Percentiles rank a stretch among this genome's conserved stretches.
These are phyloP conservation scores for Diabrotica balteata DNA, from an alignment of 2,888 invertebrate genomes.

Conservation along the genomic window DNA sequence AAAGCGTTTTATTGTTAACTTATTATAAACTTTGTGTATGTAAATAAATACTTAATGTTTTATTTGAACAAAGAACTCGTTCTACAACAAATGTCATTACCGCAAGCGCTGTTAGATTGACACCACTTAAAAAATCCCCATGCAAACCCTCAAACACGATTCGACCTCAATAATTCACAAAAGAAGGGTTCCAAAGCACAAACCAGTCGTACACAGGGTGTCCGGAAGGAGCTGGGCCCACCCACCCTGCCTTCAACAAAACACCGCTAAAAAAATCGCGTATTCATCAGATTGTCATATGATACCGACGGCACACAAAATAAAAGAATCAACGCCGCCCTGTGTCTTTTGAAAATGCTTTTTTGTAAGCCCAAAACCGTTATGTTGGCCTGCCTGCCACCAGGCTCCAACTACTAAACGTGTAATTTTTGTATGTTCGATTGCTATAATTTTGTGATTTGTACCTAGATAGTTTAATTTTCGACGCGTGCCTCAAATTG, in stretches of 20 bases:
- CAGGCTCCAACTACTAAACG: constrained; percentile 45
- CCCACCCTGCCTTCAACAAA: constrained; percentile 54
- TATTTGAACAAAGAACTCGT: too few species aligned
- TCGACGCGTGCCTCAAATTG: constrained; percentile 53
- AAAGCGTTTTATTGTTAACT: too few species aligned
- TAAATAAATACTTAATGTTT: too few species aligned
- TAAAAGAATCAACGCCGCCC: constrained; percentile 48
- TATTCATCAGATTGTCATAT: constrained; percentile 55
- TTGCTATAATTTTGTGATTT: constrained; percentile 59
- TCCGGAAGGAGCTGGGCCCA: constrained; percentile 58
- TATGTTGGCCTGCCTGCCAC: constrained; percentile 50
- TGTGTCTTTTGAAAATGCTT: constrained; percentile 53
- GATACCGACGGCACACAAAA: constrained; percentile 53
- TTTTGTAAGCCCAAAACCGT: constrained; percentile 55
- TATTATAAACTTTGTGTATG: too few species aligned
- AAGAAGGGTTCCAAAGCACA: constrained; percentile 28
- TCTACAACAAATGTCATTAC: constrained; percentile 2
- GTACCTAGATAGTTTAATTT: constrained; percentile 58
- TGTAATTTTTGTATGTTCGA: constrained; percentile 53
- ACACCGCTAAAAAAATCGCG: constrained; percentile 55
- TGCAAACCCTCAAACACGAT: constrained; percentile 4
- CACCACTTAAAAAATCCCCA: constrained; percentile 20
- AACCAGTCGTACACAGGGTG: constrained; percentile 46
- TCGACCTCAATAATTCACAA: constrained; percentile 13
- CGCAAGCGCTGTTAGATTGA: constrained; percentile 3